phyloP scores from a whole-genome alignment of 35 echinoderm and acorn worm species.

The Stichopus chloronotus region DNA sequence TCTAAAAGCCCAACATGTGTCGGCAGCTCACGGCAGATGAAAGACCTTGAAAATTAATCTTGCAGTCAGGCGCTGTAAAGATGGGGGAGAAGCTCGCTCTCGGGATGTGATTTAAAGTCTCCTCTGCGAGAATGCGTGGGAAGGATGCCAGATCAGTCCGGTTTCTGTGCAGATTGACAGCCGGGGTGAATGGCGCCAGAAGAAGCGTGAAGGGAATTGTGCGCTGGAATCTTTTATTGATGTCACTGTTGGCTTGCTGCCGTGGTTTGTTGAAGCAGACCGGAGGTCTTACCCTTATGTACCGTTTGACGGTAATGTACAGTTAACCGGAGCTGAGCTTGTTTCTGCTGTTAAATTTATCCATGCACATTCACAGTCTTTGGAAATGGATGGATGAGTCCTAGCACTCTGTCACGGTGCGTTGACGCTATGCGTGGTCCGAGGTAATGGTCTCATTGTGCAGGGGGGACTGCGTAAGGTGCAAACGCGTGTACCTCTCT shows the following conservation, averaged over 20 bases:
- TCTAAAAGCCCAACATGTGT: slow-evolving; percentile 51
- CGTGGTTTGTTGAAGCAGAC: background rate
- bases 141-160: background rate
- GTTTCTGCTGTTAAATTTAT: background rate
- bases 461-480: no score
- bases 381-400: no score
- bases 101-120: slow-evolving; percentile 40
- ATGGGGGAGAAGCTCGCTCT: background rate
- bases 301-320: background rate
- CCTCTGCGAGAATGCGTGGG: slow-evolving; percentile 29
- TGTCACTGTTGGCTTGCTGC: background rate
- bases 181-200: background rate
- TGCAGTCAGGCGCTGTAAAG: slow-evolving; percentile 10
- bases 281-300: background rate
- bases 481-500: no score
- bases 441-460: no score
- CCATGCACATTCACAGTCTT: background rate
- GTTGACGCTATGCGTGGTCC: no score
- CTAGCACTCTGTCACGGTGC: no score
- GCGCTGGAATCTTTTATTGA: background rate
- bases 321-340: background rate
- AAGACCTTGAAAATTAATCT: slow-evolving; percentile 56
- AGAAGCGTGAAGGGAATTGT: background rate
- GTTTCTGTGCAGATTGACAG: background rate
- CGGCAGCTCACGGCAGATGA: slow-evolving; percentile 36